phyloP scores from a whole-genome alignment of 1,140 invertebrate species.

The Tetraneura akinire region DNA sequence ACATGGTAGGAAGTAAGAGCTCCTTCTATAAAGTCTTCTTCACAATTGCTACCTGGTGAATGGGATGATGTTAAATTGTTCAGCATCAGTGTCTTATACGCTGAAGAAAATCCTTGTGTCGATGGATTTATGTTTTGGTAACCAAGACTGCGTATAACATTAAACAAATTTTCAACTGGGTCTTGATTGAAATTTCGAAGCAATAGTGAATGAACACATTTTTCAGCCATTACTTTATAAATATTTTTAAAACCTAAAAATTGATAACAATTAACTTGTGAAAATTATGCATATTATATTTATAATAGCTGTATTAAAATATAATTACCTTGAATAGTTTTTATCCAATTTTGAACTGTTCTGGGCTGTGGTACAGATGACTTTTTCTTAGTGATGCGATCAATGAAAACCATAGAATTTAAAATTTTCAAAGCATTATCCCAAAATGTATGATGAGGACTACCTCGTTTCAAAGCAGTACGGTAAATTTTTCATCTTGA shows the following conservation, averaged over 20 bases:
- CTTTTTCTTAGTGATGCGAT: background rate
- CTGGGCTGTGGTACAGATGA: background rate
- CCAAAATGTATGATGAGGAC: background rate
- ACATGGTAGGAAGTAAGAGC: background rate
- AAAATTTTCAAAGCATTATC: background rate
- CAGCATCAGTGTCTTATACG: slow-evolving; percentile 1
- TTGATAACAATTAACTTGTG: background rate
- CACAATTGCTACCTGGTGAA: background rate
- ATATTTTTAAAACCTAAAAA: background rate
- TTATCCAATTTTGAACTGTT: background rate
- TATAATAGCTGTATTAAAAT: background rate
- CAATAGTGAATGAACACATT: slow-evolving; percentile 33
- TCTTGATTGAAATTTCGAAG: slow-evolving; percentile 31
- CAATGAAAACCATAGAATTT: background rate
- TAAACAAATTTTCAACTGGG: slow-evolving; percentile 51
- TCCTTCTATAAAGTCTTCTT: background rate
- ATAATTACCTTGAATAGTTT: background rate
- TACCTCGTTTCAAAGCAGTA: background rate
- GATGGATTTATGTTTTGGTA: slow-evolving; percentile 38
- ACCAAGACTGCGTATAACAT: slow-evolving; percentile 27
- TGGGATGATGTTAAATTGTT: slow-evolving; percentile 24
- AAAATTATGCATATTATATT: no score
- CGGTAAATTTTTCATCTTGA: slow-evolving; percentile 16
- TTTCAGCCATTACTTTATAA: background rate
- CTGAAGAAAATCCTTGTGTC: background rate